Conservation (phyloP, 2,888 invertebrate genomes). For the Deilephila porcellus region DNA sequence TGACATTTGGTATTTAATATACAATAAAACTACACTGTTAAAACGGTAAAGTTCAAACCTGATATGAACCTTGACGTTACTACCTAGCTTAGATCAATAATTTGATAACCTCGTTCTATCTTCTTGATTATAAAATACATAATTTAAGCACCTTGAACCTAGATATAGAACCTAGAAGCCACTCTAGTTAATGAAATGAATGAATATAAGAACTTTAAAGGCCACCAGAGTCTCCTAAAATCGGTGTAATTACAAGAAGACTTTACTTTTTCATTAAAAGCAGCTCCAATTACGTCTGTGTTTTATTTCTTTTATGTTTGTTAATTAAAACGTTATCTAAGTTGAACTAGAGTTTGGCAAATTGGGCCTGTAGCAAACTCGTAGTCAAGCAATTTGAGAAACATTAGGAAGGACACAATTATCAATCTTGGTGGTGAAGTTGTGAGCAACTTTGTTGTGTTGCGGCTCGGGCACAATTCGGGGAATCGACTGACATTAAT, state of each 20-base stretch:
- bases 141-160: not conserved
- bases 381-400: constrained; percentile 23
- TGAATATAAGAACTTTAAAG: not conserved
- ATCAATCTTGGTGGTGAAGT: constrained; percentile 16
- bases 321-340: constrained; percentile 25
- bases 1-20: no score
- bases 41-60: no score
- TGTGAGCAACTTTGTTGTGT: constrained; percentile 7
- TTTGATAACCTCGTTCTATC: no score
- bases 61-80: no score
- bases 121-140: no score
- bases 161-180: no score
- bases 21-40: no score
- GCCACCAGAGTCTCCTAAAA: not conserved
- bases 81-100: no score
- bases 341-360: constrained; percentile 1
- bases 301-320: constrained; percentile 23
- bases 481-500: constrained; percentile 1
- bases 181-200: not conserved
- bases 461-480: constrained; percentile 6
- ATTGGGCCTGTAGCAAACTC: constrained; percentile 1
- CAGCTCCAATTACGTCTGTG: constrained; percentile 5
- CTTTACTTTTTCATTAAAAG: constrained; percentile 20
- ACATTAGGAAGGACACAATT: constrained; percentile 16
- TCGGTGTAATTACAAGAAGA: constrained; percentile 3